These are phyloP conservation scores for Drosophila navojoa DNA, from an alignment of 1,140 invertebrate genomes.

Conservation along the genomic window DNA sequence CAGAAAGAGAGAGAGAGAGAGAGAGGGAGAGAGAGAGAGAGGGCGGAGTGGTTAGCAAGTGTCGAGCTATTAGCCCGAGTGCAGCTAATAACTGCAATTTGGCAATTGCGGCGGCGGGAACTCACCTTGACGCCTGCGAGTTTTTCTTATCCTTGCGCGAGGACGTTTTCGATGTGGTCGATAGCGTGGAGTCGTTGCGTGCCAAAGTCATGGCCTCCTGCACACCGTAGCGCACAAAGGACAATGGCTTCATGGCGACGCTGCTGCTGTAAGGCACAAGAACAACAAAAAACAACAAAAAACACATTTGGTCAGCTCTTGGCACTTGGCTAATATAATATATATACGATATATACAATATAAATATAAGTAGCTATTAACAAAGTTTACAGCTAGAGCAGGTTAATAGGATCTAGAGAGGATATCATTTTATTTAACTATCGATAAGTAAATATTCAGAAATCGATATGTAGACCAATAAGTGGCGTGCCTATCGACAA, in stretches of 20 bases:
- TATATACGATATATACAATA: too few species aligned
- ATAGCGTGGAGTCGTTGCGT: conserved; percentile 84
- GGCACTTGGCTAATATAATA: background rate
- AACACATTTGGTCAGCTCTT: conserved; percentile 32
- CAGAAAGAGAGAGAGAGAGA: background rate
- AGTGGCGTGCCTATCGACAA: too few species aligned
- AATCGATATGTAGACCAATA: too few species aligned
- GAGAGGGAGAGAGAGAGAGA: background rate
- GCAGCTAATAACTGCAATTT: conserved; percentile 68
- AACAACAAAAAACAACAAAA: background rate
- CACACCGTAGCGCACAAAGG: conserved; percentile 82
- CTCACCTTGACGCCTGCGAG: conserved; percentile 83
- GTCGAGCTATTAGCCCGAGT: conserved; percentile 13
- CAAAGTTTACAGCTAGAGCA: too few species aligned
- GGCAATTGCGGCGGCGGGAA: conserved; percentile 6
- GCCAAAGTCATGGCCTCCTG: conserved; percentile 83
- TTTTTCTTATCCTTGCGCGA: conserved; percentile 84
- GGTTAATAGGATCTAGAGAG: too few species aligned
- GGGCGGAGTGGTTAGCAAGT: too few species aligned
- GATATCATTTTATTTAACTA: too few species aligned
- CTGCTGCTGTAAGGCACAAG: conserved; percentile 54
- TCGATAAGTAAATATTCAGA: too few species aligned
- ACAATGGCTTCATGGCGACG: conserved; percentile 83
- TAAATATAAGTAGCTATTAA: too few species aligned
- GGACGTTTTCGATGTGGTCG: conserved; percentile 83